Percentiles rank a stretch among this genome's conserved stretches.
These are phyloP conservation scores for Pontoporia blainvillei DNA, from an alignment of 2,113 vertebrate species.

Conservation along the genomic window DNA sequence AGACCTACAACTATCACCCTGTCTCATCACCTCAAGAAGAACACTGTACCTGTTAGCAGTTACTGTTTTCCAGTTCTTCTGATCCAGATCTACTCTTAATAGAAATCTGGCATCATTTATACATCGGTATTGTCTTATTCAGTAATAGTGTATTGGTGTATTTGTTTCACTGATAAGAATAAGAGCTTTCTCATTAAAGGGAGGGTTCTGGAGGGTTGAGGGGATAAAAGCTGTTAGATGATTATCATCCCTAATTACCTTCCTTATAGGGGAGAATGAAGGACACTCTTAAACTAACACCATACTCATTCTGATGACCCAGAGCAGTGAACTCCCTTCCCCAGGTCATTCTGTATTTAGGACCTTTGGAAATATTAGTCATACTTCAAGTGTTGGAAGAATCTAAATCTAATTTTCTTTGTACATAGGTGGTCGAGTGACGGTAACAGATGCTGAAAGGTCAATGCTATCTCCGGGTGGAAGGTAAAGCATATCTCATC, in stretches of 20 bases:
- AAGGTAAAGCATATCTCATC: slow-evolving; percentile 72
- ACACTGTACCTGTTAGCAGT: background rate
- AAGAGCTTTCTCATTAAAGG: background rate
- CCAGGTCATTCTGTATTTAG: background rate
- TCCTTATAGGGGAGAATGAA: background rate
- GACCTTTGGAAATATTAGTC: background rate
- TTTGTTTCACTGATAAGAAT: background rate
- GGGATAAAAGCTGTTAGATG: background rate
- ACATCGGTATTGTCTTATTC: background rate
- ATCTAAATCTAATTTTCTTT: slow-evolving; percentile 13
- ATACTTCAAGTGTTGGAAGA: background rate
- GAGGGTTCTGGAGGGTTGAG: background rate
- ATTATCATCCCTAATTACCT: background rate
- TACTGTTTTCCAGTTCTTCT: background rate
- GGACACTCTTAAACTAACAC: background rate
- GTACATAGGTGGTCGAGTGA: slow-evolving; percentile 70
- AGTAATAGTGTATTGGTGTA: background rate
- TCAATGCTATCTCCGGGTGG: slow-evolving; percentile 68
- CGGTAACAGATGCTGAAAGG: slow-evolving; percentile 69
- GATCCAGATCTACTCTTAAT: background rate
- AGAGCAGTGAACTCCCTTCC: background rate
- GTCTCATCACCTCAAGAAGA: background rate
- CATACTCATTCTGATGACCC: background rate
- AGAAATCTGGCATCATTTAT: background rate
- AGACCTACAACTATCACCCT: background rate